Evolutionary conservation across 2,797 vertebrate genomes (phyloP), one percentile per base, ranked within the genome.

Genomic region (Ctenochaetus hawaiiensis): DNA sequence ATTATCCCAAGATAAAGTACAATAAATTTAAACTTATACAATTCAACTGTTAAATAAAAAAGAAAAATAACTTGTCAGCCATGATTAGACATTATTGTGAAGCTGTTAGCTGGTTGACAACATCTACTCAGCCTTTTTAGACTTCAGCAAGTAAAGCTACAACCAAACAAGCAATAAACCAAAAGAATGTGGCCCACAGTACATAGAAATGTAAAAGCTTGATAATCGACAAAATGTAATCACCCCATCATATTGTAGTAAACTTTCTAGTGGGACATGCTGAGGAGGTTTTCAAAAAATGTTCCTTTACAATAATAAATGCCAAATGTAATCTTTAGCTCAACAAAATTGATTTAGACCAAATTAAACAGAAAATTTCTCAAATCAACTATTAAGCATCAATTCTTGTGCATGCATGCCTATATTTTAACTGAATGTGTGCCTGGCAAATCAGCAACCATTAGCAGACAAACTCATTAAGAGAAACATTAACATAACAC

Each of bases 161-260:
- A 34, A 34, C 30, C 30, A 34, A 34, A 34, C 30, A 34, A 34
- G 30, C 30, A 34, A 34, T 34, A 34, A 34, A 34, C 30, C 30
- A 34, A 34, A 34, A 34, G 30, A 34, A 34, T 34, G 6, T 6
- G 11, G 16, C n/a, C 22, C n/a, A 44, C n/a, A 26, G n/a, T 3
- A 12, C 14, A 3, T 49, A 34, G 17, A 64, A 64, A 62, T 7
- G 0, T 23, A 18, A 6, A n/a, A 23, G 16, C 44, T 8, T 52
- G n/a, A 66, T 17, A 71, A 57, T 45, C 57, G 13, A 37, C 14
- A 9, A 26, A 57, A 57, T 37, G 23, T 16, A 44, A 52, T 58
- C 52, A 53, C 2, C 22, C 37, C 1, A 22, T 34, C 11, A 11
- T 5, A 13, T 4, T n/a, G 22, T 60, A 30, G 14, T 2, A 56